Evolutionary conservation across 2,888 invertebrate species (phyloP), one percentile per base, ranked within the genome.

Genomic region (Drosophila recens): DNA sequence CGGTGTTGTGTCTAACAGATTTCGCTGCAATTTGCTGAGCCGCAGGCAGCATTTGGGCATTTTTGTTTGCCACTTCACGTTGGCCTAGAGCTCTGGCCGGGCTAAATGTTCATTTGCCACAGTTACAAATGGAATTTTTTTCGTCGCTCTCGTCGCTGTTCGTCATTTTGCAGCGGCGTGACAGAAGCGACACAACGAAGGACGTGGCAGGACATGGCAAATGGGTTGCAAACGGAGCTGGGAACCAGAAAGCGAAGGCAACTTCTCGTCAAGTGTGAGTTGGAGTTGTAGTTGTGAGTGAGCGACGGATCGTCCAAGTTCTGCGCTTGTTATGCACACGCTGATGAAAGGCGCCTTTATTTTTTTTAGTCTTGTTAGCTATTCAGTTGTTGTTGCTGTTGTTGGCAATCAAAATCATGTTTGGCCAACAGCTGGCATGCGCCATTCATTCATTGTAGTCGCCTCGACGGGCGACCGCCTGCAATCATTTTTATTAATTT

Each of bases 401-500:
- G 83, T 57, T 83, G 82, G 84, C 84, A 84, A 84, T 84, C 84
- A 84, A 84, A 84, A 84, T 76, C 83, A 80, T 84, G 84, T 84
- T 84, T 84, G 83, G 82, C 84, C 84, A 86, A 86, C 84, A 84
- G 80, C 84, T 86, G 87, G 87, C 87, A 85, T 84, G 75, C 86
- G 87, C 87, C 87, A 85, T 85, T 85, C 87, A 85, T 86, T 87
- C 83, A 81, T 81, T 85, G 81, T 83, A 62, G 72, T 51, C 57
- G 51, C 38, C 33, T 58, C 75, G 67, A 59, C 73, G 52, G 72
- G 43, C 82, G 67, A 61, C 71, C 73, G 83, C 71, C 66, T 76
- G 85, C 86, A 86, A 86, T 86, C 85, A 87, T 86, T 86, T 86
- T 86, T 86, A 86, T 86, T 85, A 86, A 86, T 86, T 86, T 87